These are phyloP conservation scores for Hyla sarda DNA, from an alignment of 2,113 vertebrate species.

Conservation along the genomic window DNA sequence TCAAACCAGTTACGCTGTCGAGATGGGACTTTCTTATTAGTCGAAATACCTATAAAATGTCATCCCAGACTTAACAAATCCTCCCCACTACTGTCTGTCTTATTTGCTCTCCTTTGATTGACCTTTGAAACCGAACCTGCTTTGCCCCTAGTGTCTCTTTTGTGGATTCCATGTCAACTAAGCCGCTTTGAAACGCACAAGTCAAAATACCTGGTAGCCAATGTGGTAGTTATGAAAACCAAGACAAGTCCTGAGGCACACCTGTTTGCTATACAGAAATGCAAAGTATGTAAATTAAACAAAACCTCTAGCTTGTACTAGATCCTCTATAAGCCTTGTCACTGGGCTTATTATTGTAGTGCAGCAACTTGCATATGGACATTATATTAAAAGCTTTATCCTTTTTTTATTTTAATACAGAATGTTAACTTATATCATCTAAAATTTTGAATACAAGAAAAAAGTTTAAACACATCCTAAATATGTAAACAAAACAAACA, in stretches of 20 bases:
- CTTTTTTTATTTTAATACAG: neutral
- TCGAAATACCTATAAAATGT: conserved; percentile 9
- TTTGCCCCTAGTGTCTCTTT: conserved; percentile 48
- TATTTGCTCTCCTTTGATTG: conserved; percentile 40
- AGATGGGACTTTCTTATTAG: conserved; percentile 5
- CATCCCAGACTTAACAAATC: conserved; percentile 28
- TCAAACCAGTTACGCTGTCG: neutral
- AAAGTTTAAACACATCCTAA: neutral
- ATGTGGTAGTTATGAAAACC: conserved; percentile 54
- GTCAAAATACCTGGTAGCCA: conserved; percentile 59
- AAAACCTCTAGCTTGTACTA: conserved; percentile 9
- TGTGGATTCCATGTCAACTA: conserved; percentile 57
- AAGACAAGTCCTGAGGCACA: conserved; percentile 43
- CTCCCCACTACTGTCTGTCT: conserved; percentile 12
- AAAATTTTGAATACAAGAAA: neutral
- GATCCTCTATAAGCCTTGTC: neutral
- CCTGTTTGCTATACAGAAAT: conserved; percentile 42
- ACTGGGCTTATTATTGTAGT: neutral
- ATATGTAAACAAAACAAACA: neutral
- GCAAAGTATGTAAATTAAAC: conserved; percentile 47
- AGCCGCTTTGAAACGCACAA: conserved; percentile 52
- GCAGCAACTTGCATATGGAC: neutral
- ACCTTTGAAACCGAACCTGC: conserved; percentile 56
- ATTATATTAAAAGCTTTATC: neutral
- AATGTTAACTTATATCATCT: neutral